Evolutionary conservation across 2,888 invertebrate genomes (phyloP).

Genomic region (Nymphalis urticae): DNA sequence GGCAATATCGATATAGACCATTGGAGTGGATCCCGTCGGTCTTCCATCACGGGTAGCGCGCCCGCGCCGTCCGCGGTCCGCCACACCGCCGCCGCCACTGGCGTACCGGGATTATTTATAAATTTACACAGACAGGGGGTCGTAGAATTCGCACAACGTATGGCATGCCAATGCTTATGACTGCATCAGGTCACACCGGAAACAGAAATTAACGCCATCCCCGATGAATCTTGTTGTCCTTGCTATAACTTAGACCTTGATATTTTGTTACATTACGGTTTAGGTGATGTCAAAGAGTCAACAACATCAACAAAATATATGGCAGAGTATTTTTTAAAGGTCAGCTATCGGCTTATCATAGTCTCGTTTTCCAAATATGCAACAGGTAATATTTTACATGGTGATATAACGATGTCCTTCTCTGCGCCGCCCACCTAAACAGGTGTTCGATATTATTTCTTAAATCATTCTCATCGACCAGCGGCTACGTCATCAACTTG

Average conservation of each 20-base stretch:
- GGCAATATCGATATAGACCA: slow-evolving; percentile 41
- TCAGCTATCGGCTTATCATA: background rate
- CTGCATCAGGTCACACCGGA: slow-evolving; percentile 69
- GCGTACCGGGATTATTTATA: slow-evolving; percentile 79
- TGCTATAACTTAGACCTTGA: slow-evolving; percentile 20
- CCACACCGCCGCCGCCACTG: slow-evolving; percentile 80
- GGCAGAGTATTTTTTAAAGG: background rate
- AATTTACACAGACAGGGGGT: slow-evolving; percentile 79
- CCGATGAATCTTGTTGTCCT: slow-evolving; percentile 30
- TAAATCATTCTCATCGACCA: slow-evolving; percentile 51
- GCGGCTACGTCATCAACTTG: slow-evolving; percentile 39
- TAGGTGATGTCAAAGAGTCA: background rate
- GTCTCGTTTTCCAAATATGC: slow-evolving; percentile 11
- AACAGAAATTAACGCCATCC: slow-evolving; percentile 47
- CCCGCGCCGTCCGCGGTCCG: slow-evolving; percentile 81
- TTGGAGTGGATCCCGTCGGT: slow-evolving; percentile 65
- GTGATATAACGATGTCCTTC: slow-evolving; percentile 48
- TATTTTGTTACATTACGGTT: background rate
- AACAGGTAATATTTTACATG: slow-evolving; percentile 30
- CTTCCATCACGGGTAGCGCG: slow-evolving; percentile 70
- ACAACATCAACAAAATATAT: background rate
- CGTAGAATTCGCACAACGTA: slow-evolving; percentile 77
- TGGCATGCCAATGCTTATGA: slow-evolving; percentile 68
- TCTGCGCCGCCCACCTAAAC: slow-evolving; percentile 67
- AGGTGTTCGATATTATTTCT: slow-evolving; percentile 62